These are phyloP conservation scores for Epinephelus awoara DNA, from an alignment of 2,797 vertebrate species.

Conservation along the genomic window DNA sequence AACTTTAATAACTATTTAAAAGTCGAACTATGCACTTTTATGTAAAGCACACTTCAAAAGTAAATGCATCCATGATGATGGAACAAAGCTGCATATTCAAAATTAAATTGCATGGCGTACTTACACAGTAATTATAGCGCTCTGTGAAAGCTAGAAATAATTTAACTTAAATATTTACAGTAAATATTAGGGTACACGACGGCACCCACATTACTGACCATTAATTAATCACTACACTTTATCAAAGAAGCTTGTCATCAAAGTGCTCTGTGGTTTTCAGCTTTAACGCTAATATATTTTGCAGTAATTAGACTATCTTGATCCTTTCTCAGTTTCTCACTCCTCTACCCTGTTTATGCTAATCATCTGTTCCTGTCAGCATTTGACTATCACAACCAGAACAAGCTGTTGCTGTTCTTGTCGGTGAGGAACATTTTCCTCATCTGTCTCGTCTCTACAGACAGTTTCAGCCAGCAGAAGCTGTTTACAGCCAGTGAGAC, in stretches of 20 bases:
- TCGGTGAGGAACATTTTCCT: conserved; percentile 21
- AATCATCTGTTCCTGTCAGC: conserved; percentile 54
- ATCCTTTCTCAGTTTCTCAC: conserved; percentile 23
- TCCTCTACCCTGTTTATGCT: conserved; percentile 43
- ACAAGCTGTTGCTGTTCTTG: conserved; percentile 30
- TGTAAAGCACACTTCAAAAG: neutral
- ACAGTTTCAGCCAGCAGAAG: neutral
- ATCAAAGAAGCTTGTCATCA: neutral
- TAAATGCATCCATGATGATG: neutral
- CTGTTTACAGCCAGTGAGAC: neutral
- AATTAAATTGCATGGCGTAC: neutral
- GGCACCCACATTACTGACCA: neutral
- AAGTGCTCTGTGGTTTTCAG: neutral
- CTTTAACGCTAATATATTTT: neutral
- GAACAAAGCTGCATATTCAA: neutral
- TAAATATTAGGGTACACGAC: neutral
- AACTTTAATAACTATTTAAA: neutral
- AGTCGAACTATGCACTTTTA: neutral
- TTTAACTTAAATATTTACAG: neutral
- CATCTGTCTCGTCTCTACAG: conserved; percentile 1
- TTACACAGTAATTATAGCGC: neutral
- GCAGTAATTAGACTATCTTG: neutral
- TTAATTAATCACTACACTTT: neutral
- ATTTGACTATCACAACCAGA: conserved; percentile 43
- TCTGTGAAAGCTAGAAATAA: neutral